These are phyloP conservation scores for Morone saxatilis DNA, from an alignment of 2,113 vertebrate genomes.

Conservation along the genomic window DNA sequence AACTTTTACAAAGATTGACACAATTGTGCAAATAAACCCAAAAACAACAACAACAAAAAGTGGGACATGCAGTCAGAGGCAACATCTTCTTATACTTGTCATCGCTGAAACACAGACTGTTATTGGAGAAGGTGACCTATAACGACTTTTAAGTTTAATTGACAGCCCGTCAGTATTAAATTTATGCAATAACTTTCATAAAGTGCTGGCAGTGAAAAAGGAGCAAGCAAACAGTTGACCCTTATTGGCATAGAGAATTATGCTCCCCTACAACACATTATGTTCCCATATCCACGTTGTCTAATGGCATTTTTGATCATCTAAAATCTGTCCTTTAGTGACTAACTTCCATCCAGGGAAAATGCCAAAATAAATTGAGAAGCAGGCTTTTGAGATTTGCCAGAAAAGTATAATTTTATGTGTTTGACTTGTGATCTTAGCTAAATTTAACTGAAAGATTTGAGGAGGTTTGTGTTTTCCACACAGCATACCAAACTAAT, in stretches of 20 bases:
- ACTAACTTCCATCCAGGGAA: slow-evolving; percentile 22
- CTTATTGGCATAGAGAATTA: slow-evolving; percentile 38
- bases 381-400: slow-evolving; percentile 19
- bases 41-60: slow-evolving; percentile 24
- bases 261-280: slow-evolving; percentile 31
- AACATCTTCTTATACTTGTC: slow-evolving; percentile 40
- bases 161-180: slow-evolving; percentile 47
- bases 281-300: slow-evolving; percentile 39
- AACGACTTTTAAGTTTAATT: slow-evolving; percentile 25
- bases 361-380: slow-evolving; percentile 55
- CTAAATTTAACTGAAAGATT: slow-evolving; percentile 3
- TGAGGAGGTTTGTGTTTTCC: slow-evolving; percentile 6
- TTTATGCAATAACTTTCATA: slow-evolving; percentile 45
- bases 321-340: slow-evolving; percentile 46
- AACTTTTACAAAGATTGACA: slow-evolving; percentile 41
- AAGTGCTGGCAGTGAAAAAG: slow-evolving; percentile 46
- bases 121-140: slow-evolving; percentile 50
- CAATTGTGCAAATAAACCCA: slow-evolving; percentile 43
- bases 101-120: slow-evolving; percentile 37
- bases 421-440: slow-evolving; percentile 3
- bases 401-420: slow-evolving; percentile 27
- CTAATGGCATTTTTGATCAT: slow-evolving; percentile 41
- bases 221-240: slow-evolving; percentile 43
- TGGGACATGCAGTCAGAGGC: slow-evolving; percentile 18
- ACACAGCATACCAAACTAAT: not conserved